phyloP scores from a whole-genome alignment of 2,888 invertebrate genomes.

The Neuroscelio doddi region DNA sequence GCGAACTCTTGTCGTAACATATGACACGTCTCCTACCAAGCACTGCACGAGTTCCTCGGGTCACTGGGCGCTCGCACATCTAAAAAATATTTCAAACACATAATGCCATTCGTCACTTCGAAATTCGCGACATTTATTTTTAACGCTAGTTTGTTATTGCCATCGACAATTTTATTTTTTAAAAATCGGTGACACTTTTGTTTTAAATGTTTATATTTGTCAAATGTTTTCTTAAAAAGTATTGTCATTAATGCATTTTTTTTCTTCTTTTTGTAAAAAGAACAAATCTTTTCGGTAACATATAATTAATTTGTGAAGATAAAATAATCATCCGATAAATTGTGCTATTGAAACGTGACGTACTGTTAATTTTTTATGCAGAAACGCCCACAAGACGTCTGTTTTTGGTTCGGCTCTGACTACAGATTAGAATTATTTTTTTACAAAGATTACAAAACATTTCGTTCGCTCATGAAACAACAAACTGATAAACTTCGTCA shows the following conservation, averaged over 20 bases:
- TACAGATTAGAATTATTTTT: conserved; percentile 6
- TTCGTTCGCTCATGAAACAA: background rate
- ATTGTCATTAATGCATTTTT: background rate
- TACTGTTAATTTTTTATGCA: conserved; percentile 40
- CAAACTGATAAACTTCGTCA: conserved; percentile 7
- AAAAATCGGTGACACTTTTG: too few species aligned
- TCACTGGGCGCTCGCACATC: conserved; percentile 21
- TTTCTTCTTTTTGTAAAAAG: background rate
- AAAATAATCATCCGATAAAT: conserved; percentile 26
- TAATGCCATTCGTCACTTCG: background rate
- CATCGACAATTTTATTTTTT: too few species aligned
- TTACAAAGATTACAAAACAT: background rate
- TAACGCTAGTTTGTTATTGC: background rate
- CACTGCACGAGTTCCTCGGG: conserved; percentile 32
- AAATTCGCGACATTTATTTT: background rate
- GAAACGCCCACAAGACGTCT: conserved; percentile 65
- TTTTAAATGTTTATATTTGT: too few species aligned
- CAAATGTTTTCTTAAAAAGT: too few species aligned
- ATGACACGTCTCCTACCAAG: conserved; percentile 41
- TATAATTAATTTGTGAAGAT: too few species aligned
- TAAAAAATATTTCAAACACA: background rate
- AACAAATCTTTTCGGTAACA: too few species aligned
- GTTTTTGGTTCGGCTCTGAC: conserved; percentile 46
- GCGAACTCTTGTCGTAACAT: conserved; percentile 50
- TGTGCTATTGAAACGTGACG: conserved; percentile 3